Conservation (phyloP, 2,888 invertebrate species). For the Tortricodes alternella region DNA sequence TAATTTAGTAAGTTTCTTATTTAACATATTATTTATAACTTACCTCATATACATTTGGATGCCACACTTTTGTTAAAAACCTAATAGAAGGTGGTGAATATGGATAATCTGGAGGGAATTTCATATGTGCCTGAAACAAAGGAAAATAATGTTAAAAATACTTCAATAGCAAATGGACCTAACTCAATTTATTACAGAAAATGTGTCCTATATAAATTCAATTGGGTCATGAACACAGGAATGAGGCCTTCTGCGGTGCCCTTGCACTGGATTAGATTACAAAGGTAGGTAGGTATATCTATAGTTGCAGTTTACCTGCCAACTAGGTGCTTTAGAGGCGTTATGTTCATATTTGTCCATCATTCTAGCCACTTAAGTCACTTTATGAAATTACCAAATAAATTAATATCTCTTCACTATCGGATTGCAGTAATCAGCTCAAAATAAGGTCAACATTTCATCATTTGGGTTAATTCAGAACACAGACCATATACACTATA, state of each 20-base stretch:
- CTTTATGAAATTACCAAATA: neutral
- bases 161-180: neutral
- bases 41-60: conserved; percentile 99
- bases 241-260: too few species aligned
- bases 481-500: too few species aligned
- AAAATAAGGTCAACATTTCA: too few species aligned
- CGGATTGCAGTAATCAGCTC: too few species aligned
- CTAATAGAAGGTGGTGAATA: conserved; percentile 99
- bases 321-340: too few species aligned
- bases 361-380: neutral
- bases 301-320: too few species aligned
- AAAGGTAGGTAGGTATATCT: too few species aligned
- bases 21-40: conserved; percentile 55
- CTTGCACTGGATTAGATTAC: too few species aligned
- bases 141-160: conserved; percentile 28
- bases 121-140: conserved; percentile 96
- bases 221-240: neutral
- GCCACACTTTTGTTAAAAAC: conserved; percentile 99
- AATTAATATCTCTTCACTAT: neutral
- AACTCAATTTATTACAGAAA: neutral
- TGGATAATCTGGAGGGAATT: conserved; percentile 99
- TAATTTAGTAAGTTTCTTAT: neutral
- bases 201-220: neutral
- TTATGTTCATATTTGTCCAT: too few species aligned
- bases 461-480: too few species aligned